phyloP scores from a whole-genome alignment of 2,888 invertebrate genomes.

The Aromia moschata region DNA sequence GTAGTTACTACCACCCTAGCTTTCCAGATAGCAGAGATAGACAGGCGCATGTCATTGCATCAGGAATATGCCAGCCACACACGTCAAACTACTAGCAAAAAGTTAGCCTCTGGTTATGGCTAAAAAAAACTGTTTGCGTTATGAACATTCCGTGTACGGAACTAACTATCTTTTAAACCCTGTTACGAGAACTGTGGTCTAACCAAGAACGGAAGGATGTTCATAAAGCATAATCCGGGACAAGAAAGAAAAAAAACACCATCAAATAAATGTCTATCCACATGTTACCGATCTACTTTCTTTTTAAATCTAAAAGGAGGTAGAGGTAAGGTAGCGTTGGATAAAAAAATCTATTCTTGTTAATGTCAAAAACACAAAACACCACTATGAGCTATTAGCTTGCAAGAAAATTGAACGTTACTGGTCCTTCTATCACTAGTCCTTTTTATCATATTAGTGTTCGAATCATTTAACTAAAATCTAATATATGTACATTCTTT shows the following conservation, averaged over 20 bases:
- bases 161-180: not conserved
- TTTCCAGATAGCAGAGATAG: slow-evolving; percentile 40
- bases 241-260: slow-evolving; percentile 12
- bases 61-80: slow-evolving; percentile 53
- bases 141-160: too few relatives aligned
- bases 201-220: not conserved
- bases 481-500: too few relatives aligned
- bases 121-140: slow-evolving; percentile 1
- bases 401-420: slow-evolving; percentile 39
- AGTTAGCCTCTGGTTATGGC: slow-evolving; percentile 2
- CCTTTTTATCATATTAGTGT: too few relatives aligned
- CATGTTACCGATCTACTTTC: not conserved
- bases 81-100: slow-evolving; percentile 18
- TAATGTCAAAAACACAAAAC: slow-evolving; percentile 42
- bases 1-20: slow-evolving; percentile 25
- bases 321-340: slow-evolving; percentile 1
- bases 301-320: not conserved
- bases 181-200: not conserved
- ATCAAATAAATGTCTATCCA: slow-evolving; percentile 8
- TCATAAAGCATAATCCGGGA: slow-evolving; percentile 14
- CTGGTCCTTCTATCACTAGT: slow-evolving; percentile 5
- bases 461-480: too few relatives aligned
- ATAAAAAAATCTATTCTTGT: slow-evolving; percentile 26
- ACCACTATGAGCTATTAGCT: slow-evolving; percentile 49
- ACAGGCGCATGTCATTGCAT: slow-evolving; percentile 59